Conservation (phyloP, 53 echinoderm and acorn worm species). For the Echinarachnius parma region DNA sequence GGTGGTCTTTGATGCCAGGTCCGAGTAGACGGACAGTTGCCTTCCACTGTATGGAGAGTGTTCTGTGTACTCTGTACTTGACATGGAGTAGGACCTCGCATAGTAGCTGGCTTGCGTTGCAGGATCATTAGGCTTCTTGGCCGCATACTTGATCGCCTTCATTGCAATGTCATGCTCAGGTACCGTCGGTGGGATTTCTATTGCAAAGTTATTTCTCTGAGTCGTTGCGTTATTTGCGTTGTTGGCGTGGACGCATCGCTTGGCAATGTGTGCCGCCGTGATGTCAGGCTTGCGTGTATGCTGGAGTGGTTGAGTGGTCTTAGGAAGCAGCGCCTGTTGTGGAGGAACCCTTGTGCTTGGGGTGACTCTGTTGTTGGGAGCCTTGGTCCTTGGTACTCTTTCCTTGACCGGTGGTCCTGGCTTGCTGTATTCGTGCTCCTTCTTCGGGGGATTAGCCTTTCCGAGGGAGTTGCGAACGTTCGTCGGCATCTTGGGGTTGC, state of each 20-base stretch:
- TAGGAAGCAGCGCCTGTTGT: slow-evolving; percentile 2
- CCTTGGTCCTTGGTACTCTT: slow-evolving; percentile 13
- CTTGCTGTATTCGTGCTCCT: slow-evolving; percentile 36
- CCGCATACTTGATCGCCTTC: slow-evolving; percentile 33
- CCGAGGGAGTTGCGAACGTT: not conserved
- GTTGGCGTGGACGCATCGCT: slow-evolving; percentile 35
- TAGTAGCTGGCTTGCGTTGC: slow-evolving; percentile 41
- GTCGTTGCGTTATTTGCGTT: slow-evolving; percentile 30
- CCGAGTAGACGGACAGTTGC: not conserved
- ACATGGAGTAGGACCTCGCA: slow-evolving; percentile 51
- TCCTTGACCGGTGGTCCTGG: slow-evolving; percentile 35
- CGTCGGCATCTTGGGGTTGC: slow-evolving; percentile 34
- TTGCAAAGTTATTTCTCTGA: slow-evolving; percentile 12
- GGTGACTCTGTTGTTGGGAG: slow-evolving; percentile 34
- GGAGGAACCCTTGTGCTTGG: not conserved
- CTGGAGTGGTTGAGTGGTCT: slow-evolving; percentile 14
- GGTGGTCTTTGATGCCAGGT: slow-evolving; percentile 34
- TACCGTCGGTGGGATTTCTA: slow-evolving; percentile 35
- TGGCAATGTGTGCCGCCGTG: slow-evolving; percentile 7
- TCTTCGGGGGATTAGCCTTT: not conserved
- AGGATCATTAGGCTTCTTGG: slow-evolving; percentile 24
- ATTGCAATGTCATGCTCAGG: slow-evolving; percentile 49
- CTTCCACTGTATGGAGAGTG: slow-evolving; percentile 16
- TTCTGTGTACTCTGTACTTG: slow-evolving; percentile 35
- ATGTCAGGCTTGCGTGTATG: slow-evolving; percentile 19